These are phyloP conservation scores for Schmidtea mediterranea DNA, from an alignment of 1,140 invertebrate genomes.

Conservation along the genomic window DNA sequence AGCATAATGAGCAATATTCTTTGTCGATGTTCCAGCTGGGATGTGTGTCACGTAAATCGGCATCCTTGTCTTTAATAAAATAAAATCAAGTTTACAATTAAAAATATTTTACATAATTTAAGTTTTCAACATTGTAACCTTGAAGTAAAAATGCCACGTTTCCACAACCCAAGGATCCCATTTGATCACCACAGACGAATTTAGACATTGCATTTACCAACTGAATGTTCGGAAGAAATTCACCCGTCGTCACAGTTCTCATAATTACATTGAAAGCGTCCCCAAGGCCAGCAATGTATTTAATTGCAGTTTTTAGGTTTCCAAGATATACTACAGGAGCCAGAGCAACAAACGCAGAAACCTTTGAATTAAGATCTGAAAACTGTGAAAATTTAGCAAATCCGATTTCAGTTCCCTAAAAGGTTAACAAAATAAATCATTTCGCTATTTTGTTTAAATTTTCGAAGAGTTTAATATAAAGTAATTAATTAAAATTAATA, in stretches of 20 bases:
- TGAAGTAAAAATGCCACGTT: conserved; percentile 15
- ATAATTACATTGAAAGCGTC: conserved; percentile 13
- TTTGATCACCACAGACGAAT: conserved; percentile 6
- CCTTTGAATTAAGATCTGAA: conserved; percentile 13
- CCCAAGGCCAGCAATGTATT: conserved; percentile 17
- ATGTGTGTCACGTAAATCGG: conserved; percentile 45
- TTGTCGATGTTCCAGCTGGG: conserved; percentile 50
- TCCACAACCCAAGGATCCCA: conserved; percentile 12
- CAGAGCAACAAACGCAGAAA: conserved; percentile 32
- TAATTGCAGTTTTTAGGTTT: conserved; percentile 38
- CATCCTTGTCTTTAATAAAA: conserved; percentile 13
- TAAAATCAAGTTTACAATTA: conserved; percentile 4
- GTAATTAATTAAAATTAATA: no score
- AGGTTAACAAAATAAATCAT: no score
- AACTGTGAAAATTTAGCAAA: not conserved
- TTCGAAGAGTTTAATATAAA: no score
- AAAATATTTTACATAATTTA: not conserved
- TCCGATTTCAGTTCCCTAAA: not conserved
- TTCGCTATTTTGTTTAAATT: no score
- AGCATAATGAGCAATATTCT: conserved; percentile 38
- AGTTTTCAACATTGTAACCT: conserved; percentile 11
- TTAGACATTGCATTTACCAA: conserved; percentile 9
- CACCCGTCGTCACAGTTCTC: conserved; percentile 13
- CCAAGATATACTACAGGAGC: conserved; percentile 45
- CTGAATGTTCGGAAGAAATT: conserved; percentile 14